A percentile compares a stretch with the other conserved stretches of the same genome.
These are phyloP conservation scores for Pseudolycoriella hygida DNA, from an alignment of 2,888 invertebrate genomes.

Conservation along the genomic window DNA sequence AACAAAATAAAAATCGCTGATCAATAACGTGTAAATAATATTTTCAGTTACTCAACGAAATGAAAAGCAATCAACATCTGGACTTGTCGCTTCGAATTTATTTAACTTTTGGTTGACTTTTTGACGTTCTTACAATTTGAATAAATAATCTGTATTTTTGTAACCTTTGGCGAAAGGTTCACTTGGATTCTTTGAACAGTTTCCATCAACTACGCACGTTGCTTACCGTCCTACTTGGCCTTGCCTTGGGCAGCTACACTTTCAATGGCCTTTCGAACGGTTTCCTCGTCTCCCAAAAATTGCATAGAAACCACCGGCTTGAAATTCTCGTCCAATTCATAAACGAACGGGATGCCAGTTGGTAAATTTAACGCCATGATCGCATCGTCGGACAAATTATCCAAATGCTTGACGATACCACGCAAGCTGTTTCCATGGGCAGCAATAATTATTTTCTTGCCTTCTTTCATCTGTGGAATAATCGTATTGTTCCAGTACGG, in stretches of 20 bases:
- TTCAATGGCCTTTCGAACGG: conserved; percentile 56
- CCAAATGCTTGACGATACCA: conserved; percentile 73
- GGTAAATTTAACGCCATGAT: conserved; percentile 63
- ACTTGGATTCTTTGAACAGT: no score
- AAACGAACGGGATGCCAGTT: conserved; percentile 65
- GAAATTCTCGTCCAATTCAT: conserved; percentile 51
- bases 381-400: conserved; percentile 54
- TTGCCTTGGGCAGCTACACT: conserved; percentile 66
- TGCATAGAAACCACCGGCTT: conserved; percentile 51
- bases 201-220: no score
- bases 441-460: conserved; percentile 61
- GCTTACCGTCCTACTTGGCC: conserved; percentile 33
- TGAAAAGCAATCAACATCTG: no score
- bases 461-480: conserved; percentile 45
- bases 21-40: no score
- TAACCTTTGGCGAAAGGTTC: no score
- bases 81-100: no score
- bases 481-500: conserved; percentile 79
- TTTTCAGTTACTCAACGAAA: no score
- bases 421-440: conserved; percentile 76
- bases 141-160: no score
- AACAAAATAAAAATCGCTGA: no score
- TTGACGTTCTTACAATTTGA: no score
- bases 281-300: conserved; percentile 63
- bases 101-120: no score